phyloP scores from a whole-genome alignment of 2,888 invertebrate genomes.

The Amblyjoppa fuscipennis region DNA sequence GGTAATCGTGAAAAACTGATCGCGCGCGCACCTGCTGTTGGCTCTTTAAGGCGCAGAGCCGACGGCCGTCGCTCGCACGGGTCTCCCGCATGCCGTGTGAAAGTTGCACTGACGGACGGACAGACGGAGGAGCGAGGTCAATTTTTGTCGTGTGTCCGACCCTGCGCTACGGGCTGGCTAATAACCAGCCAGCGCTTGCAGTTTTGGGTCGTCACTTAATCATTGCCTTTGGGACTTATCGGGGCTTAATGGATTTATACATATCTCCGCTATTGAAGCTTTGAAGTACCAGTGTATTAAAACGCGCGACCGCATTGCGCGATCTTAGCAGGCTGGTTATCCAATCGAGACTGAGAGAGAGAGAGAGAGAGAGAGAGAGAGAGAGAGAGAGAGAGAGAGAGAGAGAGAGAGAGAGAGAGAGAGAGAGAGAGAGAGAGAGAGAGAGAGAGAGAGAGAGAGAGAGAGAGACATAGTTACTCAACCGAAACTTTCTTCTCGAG shows the following conservation, averaged over 20 bases:
- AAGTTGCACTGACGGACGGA: conserved; percentile 41
- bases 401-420: conserved; percentile 5
- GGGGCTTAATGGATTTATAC: too few relatives aligned
- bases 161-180: background rate
- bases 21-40: conserved; percentile 76
- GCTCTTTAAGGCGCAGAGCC: conserved; percentile 39
- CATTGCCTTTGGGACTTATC: background rate
- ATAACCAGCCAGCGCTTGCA: background rate
- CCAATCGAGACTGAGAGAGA: conserved; percentile 46
- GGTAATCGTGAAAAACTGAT: conserved; percentile 25
- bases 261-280: conserved; percentile 19
- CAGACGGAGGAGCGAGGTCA: conserved; percentile 10
- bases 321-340: conserved; percentile 53
- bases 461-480: conserved; percentile 62
- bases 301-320: conserved; percentile 66
- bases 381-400: background rate
- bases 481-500: conserved; percentile 68
- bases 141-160: conserved; percentile 36
- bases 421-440: background rate
- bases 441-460: background rate
- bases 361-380: conserved; percentile 13
- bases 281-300: conserved; percentile 6
- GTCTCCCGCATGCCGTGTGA: conserved; percentile 53
- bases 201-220: background rate
- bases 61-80: conserved; percentile 67